Conservation (phyloP, 2,888 invertebrate species). For the Caenorhabditis sinica region DNA sequence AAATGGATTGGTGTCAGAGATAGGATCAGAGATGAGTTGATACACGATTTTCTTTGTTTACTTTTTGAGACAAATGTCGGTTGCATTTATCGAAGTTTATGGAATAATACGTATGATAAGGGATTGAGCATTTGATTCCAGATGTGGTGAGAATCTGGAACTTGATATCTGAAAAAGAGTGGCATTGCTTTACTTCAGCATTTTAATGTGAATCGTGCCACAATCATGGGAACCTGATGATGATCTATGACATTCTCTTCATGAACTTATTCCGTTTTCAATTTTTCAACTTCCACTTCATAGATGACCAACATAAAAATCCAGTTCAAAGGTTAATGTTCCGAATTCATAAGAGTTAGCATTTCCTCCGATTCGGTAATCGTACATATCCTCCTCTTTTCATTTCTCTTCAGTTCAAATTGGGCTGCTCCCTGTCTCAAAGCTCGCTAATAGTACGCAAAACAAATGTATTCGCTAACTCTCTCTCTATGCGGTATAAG, state of each 20-base stretch:
- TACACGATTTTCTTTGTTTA: constrained; percentile 23
- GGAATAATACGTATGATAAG: too few species aligned
- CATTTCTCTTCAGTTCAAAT: not conserved
- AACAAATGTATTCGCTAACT: constrained; percentile 63
- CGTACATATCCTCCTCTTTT: constrained; percentile 43
- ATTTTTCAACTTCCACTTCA: not conserved
- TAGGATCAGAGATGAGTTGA: constrained; percentile 20
- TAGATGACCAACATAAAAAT: too few species aligned
- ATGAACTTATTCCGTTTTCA: not conserved
- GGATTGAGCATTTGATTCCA: not conserved
- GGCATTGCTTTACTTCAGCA: too few species aligned
- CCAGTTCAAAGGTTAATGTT: constrained; percentile 8
- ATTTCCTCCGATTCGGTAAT: constrained; percentile 30
- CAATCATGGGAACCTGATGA: too few species aligned
- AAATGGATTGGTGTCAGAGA: not conserved
- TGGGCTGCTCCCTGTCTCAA: constrained; percentile 30
- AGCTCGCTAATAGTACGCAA: constrained; percentile 58
- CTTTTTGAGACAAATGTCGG: constrained; percentile 23
- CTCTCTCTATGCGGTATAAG: constrained; percentile 50
- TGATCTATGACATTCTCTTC: too few species aligned
- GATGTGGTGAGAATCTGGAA: too few species aligned
- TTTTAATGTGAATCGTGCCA: too few species aligned
- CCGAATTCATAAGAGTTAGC: constrained; percentile 25
- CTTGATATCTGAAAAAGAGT: too few species aligned
- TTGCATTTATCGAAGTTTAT: not conserved